Evolutionary conservation across 2,113 vertebrate species (phyloP).

Genomic region (Gymnobelideus leadbeateri): DNA sequence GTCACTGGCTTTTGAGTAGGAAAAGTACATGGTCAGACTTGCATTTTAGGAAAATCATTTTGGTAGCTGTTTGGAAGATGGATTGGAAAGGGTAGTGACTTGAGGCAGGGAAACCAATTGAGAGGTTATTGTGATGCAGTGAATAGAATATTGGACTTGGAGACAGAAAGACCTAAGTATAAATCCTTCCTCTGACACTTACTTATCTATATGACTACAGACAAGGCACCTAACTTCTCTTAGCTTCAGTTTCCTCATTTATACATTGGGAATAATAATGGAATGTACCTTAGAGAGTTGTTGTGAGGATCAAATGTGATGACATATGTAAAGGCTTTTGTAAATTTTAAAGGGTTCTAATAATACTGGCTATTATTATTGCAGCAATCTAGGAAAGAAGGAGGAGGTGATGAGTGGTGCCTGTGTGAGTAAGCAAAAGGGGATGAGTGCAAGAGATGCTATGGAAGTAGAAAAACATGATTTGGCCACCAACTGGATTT

Average conservation of each 20-base stretch:
- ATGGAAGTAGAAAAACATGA: background rate
- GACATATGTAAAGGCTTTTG: background rate
- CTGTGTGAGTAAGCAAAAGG: background rate
- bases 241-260: background rate
- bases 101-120: background rate
- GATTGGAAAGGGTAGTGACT: background rate
- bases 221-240: background rate
- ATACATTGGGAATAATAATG: background rate
- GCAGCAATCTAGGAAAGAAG: background rate
- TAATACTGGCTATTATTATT: background rate
- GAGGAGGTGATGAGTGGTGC: background rate
- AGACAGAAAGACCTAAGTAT: background rate
- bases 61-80: background rate
- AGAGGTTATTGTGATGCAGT: background rate
- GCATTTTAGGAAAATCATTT: too few relatives aligned
- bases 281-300: background rate
- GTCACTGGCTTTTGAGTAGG: background rate
- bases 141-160: background rate
- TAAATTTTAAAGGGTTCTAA: background rate
- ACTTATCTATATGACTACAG: background rate
- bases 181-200: background rate
- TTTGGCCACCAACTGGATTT: background rate
- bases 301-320: background rate
- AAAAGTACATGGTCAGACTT: background rate
- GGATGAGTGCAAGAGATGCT: background rate